Conservation (phyloP, 2,113 vertebrate genomes). For the Tor tambroides region DNA sequence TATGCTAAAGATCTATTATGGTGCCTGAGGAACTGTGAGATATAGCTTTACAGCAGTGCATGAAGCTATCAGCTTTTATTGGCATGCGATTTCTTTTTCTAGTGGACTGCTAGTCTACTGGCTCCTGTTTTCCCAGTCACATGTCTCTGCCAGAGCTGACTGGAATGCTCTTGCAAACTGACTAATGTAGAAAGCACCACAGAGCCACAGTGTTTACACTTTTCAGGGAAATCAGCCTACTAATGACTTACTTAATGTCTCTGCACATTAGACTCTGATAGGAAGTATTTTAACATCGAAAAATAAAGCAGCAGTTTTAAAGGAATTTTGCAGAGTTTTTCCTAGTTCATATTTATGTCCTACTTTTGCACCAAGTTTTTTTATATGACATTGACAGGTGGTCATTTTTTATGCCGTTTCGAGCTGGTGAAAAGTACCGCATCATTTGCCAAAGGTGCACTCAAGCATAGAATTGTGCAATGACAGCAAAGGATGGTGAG, state of each 20-base stretch:
- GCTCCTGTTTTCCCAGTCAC: not conserved
- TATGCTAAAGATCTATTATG: not conserved
- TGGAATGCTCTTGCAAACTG: not conserved
- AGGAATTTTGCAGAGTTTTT: constrained; percentile 1
- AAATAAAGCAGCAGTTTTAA: not conserved
- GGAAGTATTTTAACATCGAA: not conserved
- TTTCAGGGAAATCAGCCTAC: constrained; percentile 10
- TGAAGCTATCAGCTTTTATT: not conserved
- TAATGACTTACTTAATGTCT: not conserved
- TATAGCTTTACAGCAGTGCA: not conserved
- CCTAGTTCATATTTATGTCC: constrained; percentile 24
- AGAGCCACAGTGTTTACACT: not conserved
- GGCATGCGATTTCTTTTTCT: not conserved
- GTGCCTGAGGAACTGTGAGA: not conserved
- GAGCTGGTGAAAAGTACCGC: not conserved
- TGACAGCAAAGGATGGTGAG: not conserved
- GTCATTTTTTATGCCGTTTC: constrained; percentile 2
- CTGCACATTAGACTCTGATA: not conserved
- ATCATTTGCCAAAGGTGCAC: constrained; percentile 6
- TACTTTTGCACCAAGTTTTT: not conserved
- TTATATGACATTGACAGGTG: not conserved
- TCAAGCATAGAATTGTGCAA: not conserved
- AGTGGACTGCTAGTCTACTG: not conserved
- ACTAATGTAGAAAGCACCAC: constrained; percentile 1
- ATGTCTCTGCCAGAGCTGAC: constrained; percentile 1